Conservation (phyloP, 2,797 vertebrate genomes). For the Kryptopterus vitreolus region DNA sequence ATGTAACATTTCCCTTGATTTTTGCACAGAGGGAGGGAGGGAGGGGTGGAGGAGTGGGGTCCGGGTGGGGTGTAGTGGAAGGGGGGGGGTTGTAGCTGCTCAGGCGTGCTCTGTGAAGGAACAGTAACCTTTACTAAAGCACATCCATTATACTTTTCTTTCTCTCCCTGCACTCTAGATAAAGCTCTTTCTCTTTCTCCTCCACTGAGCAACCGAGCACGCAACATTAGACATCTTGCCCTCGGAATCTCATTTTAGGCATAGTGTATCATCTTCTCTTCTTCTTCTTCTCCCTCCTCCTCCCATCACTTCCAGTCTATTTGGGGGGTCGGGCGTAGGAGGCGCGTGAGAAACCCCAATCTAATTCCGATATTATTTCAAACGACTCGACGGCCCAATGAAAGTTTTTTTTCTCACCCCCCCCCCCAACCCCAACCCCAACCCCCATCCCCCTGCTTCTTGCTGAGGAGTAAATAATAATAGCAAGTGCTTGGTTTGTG, state of each 20-base stretch:
- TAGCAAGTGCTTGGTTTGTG: neutral
- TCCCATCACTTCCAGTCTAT: constrained; percentile 28
- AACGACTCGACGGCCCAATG: neutral
- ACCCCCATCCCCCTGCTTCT: too few species aligned
- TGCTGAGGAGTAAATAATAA: neutral
- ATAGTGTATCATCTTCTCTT: constrained; percentile 34
- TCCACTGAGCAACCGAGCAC: constrained; percentile 47
- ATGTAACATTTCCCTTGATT: constrained; percentile 55
- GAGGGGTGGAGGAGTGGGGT: too few species aligned
- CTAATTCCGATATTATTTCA: neutral
- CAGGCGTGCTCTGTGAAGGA: constrained; percentile 44
- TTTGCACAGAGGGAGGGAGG: constrained; percentile 35
- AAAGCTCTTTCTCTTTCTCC: constrained; percentile 48
- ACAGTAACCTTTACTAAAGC: constrained; percentile 60
- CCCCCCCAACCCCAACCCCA: too few species aligned
- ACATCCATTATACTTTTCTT: constrained; percentile 55
- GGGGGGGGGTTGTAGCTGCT: constrained; percentile 36
- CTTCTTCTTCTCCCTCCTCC: constrained; percentile 14
- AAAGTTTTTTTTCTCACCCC: too few species aligned
- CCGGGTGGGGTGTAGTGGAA: too few species aligned
- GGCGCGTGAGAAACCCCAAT: neutral
- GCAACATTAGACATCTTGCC: constrained; percentile 56
- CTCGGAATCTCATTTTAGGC: constrained; percentile 49
- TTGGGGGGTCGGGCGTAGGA: constrained; percentile 2
- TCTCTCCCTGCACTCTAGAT: constrained; percentile 50